These are phyloP conservation scores for Drosophila watanabei DNA, from an alignment of 1,140 invertebrate species.

Conservation along the genomic window DNA sequence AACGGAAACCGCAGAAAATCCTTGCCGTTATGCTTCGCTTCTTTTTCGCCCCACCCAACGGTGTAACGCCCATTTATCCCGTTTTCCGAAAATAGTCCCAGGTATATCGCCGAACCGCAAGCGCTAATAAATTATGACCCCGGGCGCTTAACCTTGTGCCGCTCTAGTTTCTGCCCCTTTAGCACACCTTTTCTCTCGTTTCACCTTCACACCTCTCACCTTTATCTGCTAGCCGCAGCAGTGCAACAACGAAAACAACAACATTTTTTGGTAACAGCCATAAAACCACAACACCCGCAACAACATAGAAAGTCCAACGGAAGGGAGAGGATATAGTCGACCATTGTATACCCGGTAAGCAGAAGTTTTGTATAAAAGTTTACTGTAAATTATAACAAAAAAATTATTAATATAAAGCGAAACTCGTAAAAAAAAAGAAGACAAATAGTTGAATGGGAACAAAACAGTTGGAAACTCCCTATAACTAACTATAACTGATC, in stretches of 20 bases:
- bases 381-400: background rate
- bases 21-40: conserved; percentile 18
- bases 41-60: background rate
- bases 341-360: background rate
- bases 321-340: background rate
- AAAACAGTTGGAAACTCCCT: background rate
- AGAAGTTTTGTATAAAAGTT: background rate
- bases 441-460: too few species aligned
- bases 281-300: conserved; percentile 68
- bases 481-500: too few species aligned
- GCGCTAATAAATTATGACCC: conserved; percentile 80
- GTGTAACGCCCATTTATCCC: conserved; percentile 24
- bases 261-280: conserved; percentile 46
- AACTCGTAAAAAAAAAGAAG: background rate
- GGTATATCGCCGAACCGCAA: conserved; percentile 58
- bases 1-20: conserved; percentile 59
- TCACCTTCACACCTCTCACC: conserved; percentile 25
- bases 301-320: conserved; percentile 62
- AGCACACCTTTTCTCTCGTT: background rate
- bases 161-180: conserved; percentile 22
- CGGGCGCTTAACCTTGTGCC: conserved; percentile 71
- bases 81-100: conserved; percentile 28
- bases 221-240: conserved; percentile 59
- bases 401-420: background rate
- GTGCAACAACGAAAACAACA: conserved; percentile 34